Conservation (phyloP, 2,888 invertebrate genomes). For the Dusona sp. region DNA sequence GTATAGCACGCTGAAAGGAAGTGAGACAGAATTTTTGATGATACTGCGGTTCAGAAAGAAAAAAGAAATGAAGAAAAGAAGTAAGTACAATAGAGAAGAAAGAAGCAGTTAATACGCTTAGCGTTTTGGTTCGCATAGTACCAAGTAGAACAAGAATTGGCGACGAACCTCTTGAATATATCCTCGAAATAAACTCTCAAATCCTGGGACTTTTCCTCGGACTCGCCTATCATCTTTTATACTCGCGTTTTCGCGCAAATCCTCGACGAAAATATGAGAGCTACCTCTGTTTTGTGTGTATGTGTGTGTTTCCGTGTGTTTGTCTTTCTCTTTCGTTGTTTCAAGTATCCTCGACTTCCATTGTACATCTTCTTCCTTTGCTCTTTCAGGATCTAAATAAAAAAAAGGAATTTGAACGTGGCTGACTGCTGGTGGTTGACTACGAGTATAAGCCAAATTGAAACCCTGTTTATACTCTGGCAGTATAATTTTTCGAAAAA, state of each 20-base stretch:
- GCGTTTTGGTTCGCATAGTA: conserved; percentile 43
- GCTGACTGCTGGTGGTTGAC: conserved; percentile 12
- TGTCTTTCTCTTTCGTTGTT: conserved; percentile 6
- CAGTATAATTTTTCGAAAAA: conserved; percentile 15
- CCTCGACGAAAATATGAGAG: conserved; percentile 42
- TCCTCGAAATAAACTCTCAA: conserved; percentile 51
- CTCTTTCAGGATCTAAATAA: conserved; percentile 19
- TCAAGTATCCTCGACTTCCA: conserved; percentile 7
- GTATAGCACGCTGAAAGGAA: not conserved
- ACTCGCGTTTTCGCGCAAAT: conserved; percentile 29
- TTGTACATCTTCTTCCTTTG: conserved; percentile 10
- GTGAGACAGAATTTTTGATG: not conserved
- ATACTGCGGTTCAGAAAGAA: conserved; percentile 9
- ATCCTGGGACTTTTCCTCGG: conserved; percentile 20
- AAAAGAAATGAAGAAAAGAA: not conserved
- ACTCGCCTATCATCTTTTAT: conserved; percentile 37
- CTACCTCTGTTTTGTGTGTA: not conserved
- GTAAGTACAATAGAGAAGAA: not conserved
- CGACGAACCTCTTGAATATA: conserved; percentile 42
- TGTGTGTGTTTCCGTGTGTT: not conserved
- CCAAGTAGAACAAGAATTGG: conserved; percentile 3
- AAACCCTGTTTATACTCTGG: conserved; percentile 8
- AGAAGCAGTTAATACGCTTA: conserved; percentile 66
- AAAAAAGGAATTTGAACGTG: conserved; percentile 2
- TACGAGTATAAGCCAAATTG: conserved; percentile 1